Evolutionary conservation across 2,797 vertebrate genomes (phyloP).

Genomic region (Acropternis orthonyx): DNA sequence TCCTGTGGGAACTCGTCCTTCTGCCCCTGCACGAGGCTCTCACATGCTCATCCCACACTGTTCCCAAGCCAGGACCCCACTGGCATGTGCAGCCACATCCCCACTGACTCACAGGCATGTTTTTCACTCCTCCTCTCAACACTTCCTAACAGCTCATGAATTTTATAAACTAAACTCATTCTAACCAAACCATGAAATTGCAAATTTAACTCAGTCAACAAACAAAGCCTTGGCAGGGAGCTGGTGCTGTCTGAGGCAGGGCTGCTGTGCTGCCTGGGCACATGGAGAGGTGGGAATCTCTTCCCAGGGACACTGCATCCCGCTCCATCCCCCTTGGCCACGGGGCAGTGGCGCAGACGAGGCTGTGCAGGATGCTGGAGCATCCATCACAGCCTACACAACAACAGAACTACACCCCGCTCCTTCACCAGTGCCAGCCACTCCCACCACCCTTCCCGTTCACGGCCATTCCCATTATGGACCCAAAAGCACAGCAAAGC

Average conservation of each 20-base stretch:
- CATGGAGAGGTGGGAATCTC: neutral
- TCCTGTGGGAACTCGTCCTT: rapidly evolving
- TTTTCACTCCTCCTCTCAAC: neutral
- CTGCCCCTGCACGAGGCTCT: rapidly evolving
- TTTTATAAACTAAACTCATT: constrained; percentile 63
- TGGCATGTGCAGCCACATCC: neutral
- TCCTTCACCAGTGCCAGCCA: rapidly evolving
- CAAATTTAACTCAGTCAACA: constrained; percentile 61
- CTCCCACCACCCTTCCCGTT: neutral
- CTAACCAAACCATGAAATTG: constrained; percentile 71
- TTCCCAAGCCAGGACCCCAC: neutral
- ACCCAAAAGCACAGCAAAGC: neutral
- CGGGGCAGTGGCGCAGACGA: rapidly evolving
- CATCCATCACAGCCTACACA: neutral
- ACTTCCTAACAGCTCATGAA: constrained; percentile 52
- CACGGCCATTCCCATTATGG: rapidly evolving
- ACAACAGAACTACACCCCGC: neutral
- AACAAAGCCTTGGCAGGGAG: constrained; percentile 28
- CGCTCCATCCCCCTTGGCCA: rapidly evolving
- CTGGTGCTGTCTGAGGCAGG: neutral
- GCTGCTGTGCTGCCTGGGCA: neutral
- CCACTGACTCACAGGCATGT: neutral
- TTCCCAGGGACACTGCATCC: neutral
- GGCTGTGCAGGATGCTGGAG: neutral
- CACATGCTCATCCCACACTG: neutral